phyloP scores from a whole-genome alignment of 2,888 invertebrate genomes.

The Teinopalpus imperialis region DNA sequence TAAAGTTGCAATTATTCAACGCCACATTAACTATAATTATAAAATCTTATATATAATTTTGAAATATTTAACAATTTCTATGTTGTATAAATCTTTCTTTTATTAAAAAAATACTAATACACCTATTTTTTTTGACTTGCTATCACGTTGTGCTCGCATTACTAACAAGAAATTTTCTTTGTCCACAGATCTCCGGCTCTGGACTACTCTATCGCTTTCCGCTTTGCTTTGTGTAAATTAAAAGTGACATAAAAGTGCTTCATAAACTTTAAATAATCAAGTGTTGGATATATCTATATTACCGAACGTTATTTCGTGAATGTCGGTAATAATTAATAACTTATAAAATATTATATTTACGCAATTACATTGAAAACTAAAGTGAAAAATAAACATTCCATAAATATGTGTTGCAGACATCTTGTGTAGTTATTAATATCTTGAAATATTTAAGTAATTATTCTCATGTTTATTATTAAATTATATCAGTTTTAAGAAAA shows the following conservation, averaged over 20 bases:
- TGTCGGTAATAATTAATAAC: constrained; percentile 6
- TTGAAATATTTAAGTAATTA: neutral
- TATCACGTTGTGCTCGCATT: constrained; percentile 49
- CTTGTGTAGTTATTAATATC: neutral
- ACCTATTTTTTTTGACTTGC: constrained; percentile 9
- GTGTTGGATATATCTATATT: constrained; percentile 23
- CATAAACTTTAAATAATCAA: constrained; percentile 29
- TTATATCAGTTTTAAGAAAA: neutral
- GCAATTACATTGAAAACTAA: constrained; percentile 3
- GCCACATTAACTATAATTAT: too few species aligned
- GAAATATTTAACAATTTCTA: too few species aligned
- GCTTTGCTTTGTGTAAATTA: constrained; percentile 36
- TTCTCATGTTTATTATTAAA: neutral
- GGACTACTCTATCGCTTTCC: constrained; percentile 45
- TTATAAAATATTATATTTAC: constrained; percentile 2
- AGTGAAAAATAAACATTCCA: constrained; percentile 1
- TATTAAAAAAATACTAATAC: constrained; percentile 22
- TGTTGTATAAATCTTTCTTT: too few species aligned
- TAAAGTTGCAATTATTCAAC: too few species aligned
- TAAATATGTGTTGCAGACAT: constrained; percentile 8
- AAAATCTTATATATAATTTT: too few species aligned
- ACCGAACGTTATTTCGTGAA: constrained; percentile 29
- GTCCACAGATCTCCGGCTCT: constrained; percentile 66
- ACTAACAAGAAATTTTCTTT: constrained; percentile 72
- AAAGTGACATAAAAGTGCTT: constrained; percentile 43